Base-by-base conservation (phyloP, 2,113 vertebrate species). In the Panthera uncia region DNA sequence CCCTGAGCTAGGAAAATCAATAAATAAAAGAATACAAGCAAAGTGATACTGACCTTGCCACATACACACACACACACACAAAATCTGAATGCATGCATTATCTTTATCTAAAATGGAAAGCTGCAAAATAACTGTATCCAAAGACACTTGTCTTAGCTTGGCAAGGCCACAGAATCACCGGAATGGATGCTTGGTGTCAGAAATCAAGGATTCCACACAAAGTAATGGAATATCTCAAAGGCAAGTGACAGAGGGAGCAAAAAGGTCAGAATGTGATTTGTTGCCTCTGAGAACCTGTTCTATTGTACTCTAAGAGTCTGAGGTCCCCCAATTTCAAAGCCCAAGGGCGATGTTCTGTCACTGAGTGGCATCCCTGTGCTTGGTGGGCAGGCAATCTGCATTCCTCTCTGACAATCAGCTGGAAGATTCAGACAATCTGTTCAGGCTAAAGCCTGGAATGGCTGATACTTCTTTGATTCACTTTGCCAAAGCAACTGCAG, bases 101-200 rank as follows among this genome's bases (percentile, higher is more conserved):
- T 74, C 95, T 97, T 98, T 98, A 97, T 96, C 95, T 38, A 1
- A 96, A 98, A 93, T 92, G 89, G 97, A 98, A 98, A 98, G 74
- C 74, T 98, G 97, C 84, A 97, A 97, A 98, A 97, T 21, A 94
- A 98, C 45, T 6, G 63, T 57, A 71, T 91, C 65, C 45, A 97
- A 94, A 97, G 98, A 90, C 88, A 97, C 98, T 98, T 95, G 96
- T 98, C 97, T 97, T 97, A 98, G 96, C 31, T 98, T 98, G 98
- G 97, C 97, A 97, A 82, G n/a, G 13, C 57, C 96, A 97, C 89
- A 45, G 8, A 27, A 31, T 65, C 48, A 71, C 3, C 97, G 48
- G 78, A 97, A 98, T 94, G 96, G 93, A 92, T 95, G 78, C 86
- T 94, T 93, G 82, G 94, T 97, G 68, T 98, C 74, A 95, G 9